These are phyloP conservation scores for Agrochola circellaris DNA, from an alignment of 2,888 invertebrate genomes.

Conservation along the genomic window DNA sequence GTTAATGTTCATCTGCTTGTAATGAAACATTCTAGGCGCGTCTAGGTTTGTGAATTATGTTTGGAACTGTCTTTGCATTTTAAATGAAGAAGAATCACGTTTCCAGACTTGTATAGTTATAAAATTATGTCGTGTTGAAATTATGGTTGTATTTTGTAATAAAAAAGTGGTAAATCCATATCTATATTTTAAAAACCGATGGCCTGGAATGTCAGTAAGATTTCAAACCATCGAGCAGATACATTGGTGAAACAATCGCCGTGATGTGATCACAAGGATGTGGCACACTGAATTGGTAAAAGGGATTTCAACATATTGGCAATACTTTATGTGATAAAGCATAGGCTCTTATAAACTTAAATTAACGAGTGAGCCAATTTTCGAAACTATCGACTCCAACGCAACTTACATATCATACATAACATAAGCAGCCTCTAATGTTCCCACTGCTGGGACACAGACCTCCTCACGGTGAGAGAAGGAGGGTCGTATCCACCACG, in stretches of 20 bases:
- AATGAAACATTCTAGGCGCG: constrained; percentile 35
- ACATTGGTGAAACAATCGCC: not conserved
- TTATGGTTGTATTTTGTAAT: constrained; percentile 1
- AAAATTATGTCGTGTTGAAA: constrained; percentile 19
- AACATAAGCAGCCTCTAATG: too few species aligned
- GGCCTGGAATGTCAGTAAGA: not conserved
- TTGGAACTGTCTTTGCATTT: constrained; percentile 36
- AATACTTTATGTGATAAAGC: not conserved
- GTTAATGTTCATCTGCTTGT: constrained; percentile 45
- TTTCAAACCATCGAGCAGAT: not conserved
- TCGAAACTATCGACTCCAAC: too few species aligned
- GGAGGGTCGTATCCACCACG: too few species aligned
- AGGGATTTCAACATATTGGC: not conserved
- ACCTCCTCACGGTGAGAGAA: too few species aligned
- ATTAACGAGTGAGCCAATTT: not conserved
- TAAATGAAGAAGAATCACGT: constrained; percentile 43
- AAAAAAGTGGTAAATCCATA: not conserved
- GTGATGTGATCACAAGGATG: not conserved
- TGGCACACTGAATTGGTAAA: not conserved
- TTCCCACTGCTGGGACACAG: too few species aligned
- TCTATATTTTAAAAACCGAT: not conserved
- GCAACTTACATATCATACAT: too few species aligned
- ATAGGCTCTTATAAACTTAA: not conserved
- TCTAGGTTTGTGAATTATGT: constrained; percentile 42
- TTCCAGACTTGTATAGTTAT: constrained; percentile 24